phyloP scores from a whole-genome alignment of 2,888 invertebrate genomes.

The Tenthredo notha region DNA sequence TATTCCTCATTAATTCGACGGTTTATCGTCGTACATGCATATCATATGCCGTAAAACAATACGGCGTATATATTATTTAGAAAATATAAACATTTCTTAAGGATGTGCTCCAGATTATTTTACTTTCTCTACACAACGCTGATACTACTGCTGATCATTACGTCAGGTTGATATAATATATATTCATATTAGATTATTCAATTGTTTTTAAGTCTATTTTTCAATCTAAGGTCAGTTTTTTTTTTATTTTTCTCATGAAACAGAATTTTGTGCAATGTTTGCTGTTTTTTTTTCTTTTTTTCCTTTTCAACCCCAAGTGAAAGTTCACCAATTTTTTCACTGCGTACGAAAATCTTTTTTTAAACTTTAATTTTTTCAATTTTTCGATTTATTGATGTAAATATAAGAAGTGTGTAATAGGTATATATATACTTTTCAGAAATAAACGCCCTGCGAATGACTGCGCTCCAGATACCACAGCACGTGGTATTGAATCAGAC shows the following conservation, averaged over 20 bases:
- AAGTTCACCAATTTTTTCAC: too few species aligned
- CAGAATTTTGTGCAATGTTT: too few species aligned
- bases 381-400: too few species aligned
- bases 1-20: background rate
- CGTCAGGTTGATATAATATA: constrained; percentile 24
- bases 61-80: constrained; percentile 6
- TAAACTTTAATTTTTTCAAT: too few species aligned
- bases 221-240: too few species aligned
- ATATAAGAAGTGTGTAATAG: too few species aligned
- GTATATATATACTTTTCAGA: constrained; percentile 25
- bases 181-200: background rate
- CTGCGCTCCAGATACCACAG: constrained; percentile 89
- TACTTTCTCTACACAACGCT: constrained; percentile 9
- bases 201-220: background rate
- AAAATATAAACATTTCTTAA: background rate
- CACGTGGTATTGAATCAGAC: constrained; percentile 90
- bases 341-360: too few species aligned
- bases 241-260: too few species aligned
- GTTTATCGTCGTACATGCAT: background rate
- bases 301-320: too few species aligned
- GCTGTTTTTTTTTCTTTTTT: too few species aligned
- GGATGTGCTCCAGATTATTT: constrained; percentile 13
- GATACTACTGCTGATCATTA: constrained; percentile 20
- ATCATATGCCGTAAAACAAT: background rate
- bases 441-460: constrained; percentile 81